Evolutionary conservation across 2,888 invertebrate genomes (phyloP), one percentile per base, ranked within the genome.

Genomic region (Mongoloraphidia duomilia): DNA sequence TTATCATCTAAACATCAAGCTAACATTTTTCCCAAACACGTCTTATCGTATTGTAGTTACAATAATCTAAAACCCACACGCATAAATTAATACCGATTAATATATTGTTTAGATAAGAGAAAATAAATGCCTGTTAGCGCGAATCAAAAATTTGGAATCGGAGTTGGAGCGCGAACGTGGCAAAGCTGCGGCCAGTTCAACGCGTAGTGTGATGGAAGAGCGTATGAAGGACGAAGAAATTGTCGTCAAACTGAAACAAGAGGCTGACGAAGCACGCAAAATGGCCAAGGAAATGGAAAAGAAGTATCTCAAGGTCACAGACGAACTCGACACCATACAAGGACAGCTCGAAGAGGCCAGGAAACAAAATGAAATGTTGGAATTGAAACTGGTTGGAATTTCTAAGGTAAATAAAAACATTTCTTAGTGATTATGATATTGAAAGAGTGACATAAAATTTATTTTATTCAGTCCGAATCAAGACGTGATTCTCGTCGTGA

Each of bases 201-300:
- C 48, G 33, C 48, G 48, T 17, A 43, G 48, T 26, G 48, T 48
- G n/a, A 36, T 48, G 37, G 42, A 35, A 33, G 48, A 48, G 37
- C 34, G 48, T 6, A 48, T 48, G 11, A 43, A 48, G 46, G 81
- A 82, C 57, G 79, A 80, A 60, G 74, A 76, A 57, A 66, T 84
- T 40, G 77, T 84, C 0, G 76, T 76, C 55, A 79, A 77, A 50
- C 70, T 89, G 46, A 85, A 84, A 64, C 71, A 76, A 58, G 87
- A 87, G 65, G 83, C 82, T 1, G 81, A 82, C 44, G 80, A 82
- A 58, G 82, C 87, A 0, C 80, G 84, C 58, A 83, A 82, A 60
- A 80, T 80, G 9, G 82, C 85, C 0, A 86, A 89, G 61, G 83
- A 84, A 60, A 73, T 88, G 58, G 88, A 91, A 60, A 82, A 80